Percentiles rank a stretch among this genome's conserved stretches.
phyloP scores from a whole-genome alignment of 2,113 vertebrate species.

The Crotophaga sulcirostris region DNA sequence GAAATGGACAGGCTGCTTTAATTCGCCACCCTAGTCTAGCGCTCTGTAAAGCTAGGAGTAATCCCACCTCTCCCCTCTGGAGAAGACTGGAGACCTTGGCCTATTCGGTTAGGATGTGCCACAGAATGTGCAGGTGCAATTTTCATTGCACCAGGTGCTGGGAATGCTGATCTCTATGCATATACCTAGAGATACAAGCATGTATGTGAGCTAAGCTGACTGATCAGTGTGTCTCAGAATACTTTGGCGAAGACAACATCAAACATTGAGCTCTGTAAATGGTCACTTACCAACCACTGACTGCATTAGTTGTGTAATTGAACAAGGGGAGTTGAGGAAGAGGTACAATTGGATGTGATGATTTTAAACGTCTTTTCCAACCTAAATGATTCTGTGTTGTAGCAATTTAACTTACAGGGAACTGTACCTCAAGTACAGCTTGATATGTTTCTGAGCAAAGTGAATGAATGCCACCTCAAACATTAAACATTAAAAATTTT shows the following conservation, averaged over 20 bases:
- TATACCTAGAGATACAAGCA: accelerated
- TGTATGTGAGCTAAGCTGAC: neutral
- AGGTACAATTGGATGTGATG: neutral
- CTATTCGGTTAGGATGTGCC: neutral
- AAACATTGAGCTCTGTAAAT: neutral
- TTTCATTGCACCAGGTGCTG: neutral
- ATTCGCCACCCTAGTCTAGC: neutral
- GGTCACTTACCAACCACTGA: neutral
- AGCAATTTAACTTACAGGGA: neutral
- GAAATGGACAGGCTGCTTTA: neutral
- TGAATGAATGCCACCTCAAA: neutral
- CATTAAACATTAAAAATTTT: neutral
- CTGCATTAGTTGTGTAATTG: neutral
- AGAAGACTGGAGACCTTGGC: neutral
- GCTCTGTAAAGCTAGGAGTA: neutral
- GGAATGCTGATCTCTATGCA: neutral
- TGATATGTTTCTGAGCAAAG: neutral
- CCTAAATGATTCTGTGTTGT: neutral
- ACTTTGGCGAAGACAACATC: neutral
- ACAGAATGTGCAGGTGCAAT: neutral
- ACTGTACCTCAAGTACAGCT: neutral
- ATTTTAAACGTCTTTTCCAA: too few relatives aligned
- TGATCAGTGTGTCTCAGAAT: neutral
- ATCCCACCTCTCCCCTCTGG: neutral
- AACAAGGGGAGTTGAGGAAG: neutral